Evolutionary conservation across 2,888 invertebrate species (phyloP).

Genomic region (Hydraecia micacea): DNA sequence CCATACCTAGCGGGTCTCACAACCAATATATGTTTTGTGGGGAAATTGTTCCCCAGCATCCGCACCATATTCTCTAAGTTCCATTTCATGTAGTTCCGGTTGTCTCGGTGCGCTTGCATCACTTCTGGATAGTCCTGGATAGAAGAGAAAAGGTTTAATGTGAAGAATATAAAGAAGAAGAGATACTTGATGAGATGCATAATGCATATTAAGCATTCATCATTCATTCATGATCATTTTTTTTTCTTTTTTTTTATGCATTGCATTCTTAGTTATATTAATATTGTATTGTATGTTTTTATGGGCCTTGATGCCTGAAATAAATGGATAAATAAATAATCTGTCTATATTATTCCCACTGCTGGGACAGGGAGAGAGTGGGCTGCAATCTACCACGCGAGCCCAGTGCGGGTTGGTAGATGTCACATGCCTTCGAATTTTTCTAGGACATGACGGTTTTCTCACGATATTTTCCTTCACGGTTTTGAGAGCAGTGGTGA

Average conservation of each 20-base stretch:
- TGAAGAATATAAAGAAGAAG: not conserved
- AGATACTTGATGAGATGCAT: not conserved
- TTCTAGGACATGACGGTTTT: not conserved
- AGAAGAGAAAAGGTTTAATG: not conserved
- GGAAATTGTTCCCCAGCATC: slow-evolving; percentile 92
- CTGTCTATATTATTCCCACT: not conserved
- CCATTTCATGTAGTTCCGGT: slow-evolving; percentile 94
- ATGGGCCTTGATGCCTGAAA: too few species aligned
- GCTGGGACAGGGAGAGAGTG: not conserved
- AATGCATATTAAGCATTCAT: too few species aligned
- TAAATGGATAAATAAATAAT: too few species aligned
- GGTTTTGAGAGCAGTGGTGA: not conserved
- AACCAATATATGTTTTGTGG: slow-evolving; percentile 92
- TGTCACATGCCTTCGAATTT: not conserved
- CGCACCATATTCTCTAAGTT: slow-evolving; percentile 94
- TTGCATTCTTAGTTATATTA: too few species aligned
- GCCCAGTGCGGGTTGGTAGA: not conserved
- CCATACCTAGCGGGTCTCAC: slow-evolving; percentile 93
- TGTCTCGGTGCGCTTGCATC: slow-evolving; percentile 94
- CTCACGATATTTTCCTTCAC: not conserved
- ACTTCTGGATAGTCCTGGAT: slow-evolving; percentile 95
- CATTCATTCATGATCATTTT: too few species aligned
- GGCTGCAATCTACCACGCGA: not conserved
- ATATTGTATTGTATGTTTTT: too few species aligned
- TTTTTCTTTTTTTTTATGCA: too few species aligned